These are phyloP conservation scores for Cyanoliseus patagonus DNA, from an alignment of 2,113 vertebrate species.

Conservation along the genomic window DNA sequence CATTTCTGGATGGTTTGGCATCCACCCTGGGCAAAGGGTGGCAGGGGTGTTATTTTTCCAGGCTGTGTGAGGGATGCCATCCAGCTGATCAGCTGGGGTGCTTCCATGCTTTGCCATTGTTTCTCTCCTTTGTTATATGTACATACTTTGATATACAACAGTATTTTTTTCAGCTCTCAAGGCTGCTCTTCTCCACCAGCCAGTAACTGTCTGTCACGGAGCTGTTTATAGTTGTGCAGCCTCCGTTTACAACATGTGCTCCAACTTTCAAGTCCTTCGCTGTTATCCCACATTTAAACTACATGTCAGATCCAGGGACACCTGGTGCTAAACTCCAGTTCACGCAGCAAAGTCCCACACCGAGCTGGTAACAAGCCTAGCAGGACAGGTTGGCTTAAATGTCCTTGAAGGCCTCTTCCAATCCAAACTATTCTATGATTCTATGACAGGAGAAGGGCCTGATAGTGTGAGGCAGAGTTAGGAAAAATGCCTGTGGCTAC, in stretches of 20 bases:
- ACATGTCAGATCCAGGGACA: fast-evolving
- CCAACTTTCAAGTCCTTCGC: background rate
- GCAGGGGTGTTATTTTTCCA: background rate
- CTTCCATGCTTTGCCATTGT: background rate
- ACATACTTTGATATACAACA: background rate
- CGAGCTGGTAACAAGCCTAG: background rate
- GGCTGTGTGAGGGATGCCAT: background rate
- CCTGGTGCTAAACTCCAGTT: background rate
- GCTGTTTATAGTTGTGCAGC: background rate
- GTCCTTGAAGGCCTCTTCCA: background rate
- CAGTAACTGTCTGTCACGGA: background rate
- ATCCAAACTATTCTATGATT: background rate
- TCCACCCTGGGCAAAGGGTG: background rate
- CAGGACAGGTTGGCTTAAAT: background rate
- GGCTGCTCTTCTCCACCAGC: background rate
- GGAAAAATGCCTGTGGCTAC: background rate
- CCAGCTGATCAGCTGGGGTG: background rate
- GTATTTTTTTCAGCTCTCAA: background rate
- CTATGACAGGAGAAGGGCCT: background rate
- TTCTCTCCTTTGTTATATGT: background rate
- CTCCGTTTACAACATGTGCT: background rate
- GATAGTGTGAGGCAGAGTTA: background rate
- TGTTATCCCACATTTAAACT: background rate
- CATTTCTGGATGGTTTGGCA: background rate
- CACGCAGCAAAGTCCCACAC: background rate